Percentiles rank a stretch among this genome's conserved stretches.
Conservation (phyloP, 2,888 invertebrate species). For the Itoplectis maculator region DNA sequence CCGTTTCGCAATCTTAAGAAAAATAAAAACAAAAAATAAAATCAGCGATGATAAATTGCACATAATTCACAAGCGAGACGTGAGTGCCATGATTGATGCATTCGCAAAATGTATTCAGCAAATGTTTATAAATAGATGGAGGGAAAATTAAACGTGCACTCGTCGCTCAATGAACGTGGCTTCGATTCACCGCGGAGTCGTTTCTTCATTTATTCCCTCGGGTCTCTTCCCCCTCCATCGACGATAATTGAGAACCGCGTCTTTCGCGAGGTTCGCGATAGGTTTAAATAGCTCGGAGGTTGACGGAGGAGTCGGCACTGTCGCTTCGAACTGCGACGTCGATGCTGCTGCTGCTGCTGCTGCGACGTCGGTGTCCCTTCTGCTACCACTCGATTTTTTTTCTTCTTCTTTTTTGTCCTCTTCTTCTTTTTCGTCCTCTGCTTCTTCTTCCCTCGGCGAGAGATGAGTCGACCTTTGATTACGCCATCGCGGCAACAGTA, state of each 20-base stretch:
- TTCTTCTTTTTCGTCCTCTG: slow-evolving; percentile 8
- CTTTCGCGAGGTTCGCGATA: neutral
- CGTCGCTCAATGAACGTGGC: neutral
- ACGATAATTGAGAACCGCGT: slow-evolving; percentile 16
- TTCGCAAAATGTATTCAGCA: neutral
- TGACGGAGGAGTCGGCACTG: slow-evolving; percentile 13
- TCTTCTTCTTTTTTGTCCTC: slow-evolving; percentile 25
- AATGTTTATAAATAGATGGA: neutral
- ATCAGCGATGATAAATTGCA: neutral
- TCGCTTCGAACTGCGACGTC: neutral
- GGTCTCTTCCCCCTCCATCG: neutral
- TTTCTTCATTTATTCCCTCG: slow-evolving; percentile 4
- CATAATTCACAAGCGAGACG: neutral
- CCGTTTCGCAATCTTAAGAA: neutral
- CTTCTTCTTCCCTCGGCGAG: slow-evolving; percentile 41
- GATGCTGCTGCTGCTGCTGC: slow-evolving; percentile 11
- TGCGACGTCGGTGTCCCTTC: slow-evolving; percentile 1
- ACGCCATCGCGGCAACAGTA: slow-evolving; percentile 62
- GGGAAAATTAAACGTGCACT: neutral
- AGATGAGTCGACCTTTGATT: slow-evolving; percentile 73
- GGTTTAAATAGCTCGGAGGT: slow-evolving; percentile 18
- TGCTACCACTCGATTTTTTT: too few relatives aligned
- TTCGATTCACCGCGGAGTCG: neutral
- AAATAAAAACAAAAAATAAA: neutral
- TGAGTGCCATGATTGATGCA: neutral